Base-by-base conservation (phyloP, 2,888 invertebrate species). In the Helicoverpa assulta region DNA sequence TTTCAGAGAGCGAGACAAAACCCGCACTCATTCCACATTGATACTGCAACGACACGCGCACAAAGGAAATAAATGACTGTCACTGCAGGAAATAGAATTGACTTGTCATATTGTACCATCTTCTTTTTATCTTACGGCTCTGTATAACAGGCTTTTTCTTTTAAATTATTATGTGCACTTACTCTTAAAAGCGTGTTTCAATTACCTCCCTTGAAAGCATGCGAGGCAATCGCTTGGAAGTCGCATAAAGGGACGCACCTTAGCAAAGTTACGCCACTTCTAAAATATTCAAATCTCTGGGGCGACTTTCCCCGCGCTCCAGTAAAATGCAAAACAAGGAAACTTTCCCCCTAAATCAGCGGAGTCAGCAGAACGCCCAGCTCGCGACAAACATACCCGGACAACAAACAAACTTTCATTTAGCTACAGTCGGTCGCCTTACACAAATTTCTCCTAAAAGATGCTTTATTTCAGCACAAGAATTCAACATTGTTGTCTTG, bases 301-400 rank as follows among this genome's bases (percentile, higher is more conserved):
- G 93, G 93, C 87, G 92, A 92, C 91, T 91, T 92, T 92, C 92
- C 91, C 90, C 87, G 87, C 84, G 87, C 90, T 87, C 85, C 91
- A 88, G 89, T 92, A 90, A 92, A 94, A 94, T 95, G 91, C 92
- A 92, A 95, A 95, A 94, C 93, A 94, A 92, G 92, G 85, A 91
- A 94, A 94, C 89, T 94, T 95, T 91, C 86, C 77, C 91, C 91
- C 90, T 92, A 94, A 95, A 95, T 94, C 93, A 94, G 91, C 88
- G 80, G 85, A 88, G 88, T 88, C 88, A 88, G 88, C 88, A 85
- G 82, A 84, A 87, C 85, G 82, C 82, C 86, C 86, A 82, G 76
- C 81, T 83, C 83, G 84, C 81, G 86, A 88, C 90, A 88, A 90
- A 89, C 92, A 90, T 79, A 84, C 89, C 85, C 86, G 89, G 90